phyloP scores from a whole-genome alignment of 2,888 invertebrate species.

The Hydroisotoma schaefferi region DNA sequence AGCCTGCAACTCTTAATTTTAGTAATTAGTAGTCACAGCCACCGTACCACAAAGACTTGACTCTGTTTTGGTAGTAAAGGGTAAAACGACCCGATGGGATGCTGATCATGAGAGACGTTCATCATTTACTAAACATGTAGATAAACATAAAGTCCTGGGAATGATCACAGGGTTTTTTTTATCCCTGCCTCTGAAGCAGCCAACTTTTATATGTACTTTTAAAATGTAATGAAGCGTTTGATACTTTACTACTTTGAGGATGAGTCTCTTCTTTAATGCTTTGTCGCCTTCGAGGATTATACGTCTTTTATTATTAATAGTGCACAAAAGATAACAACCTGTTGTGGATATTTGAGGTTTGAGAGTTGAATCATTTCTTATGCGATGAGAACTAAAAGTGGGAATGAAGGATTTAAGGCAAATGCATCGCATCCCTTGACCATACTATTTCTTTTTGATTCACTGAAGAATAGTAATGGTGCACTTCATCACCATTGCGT shows the following conservation, averaged over 20 bases:
- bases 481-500: constrained; percentile 9
- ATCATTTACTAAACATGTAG: too few species aligned
- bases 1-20: constrained; percentile 2
- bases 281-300: neutral
- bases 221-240: constrained; percentile 2
- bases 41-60: constrained; percentile 8
- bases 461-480: neutral
- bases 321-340: neutral
- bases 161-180: too few species aligned
- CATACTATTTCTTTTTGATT: constrained; percentile 2
- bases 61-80: too few species aligned
- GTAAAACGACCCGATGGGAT: too few species aligned
- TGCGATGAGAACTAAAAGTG: neutral
- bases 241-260: neutral
- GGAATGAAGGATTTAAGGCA: neutral
- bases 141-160: too few species aligned
- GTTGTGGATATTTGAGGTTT: too few species aligned
- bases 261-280: neutral
- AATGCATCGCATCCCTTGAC: constrained; percentile 1
- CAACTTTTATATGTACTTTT: too few species aligned
- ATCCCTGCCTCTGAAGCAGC: too few species aligned
- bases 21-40: constrained; percentile 15
- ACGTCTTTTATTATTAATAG: neutral
- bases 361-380: too few species aligned
- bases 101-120: too few species aligned